A percentile compares a stretch with the other conserved stretches of the same genome.
phyloP scores from a whole-genome alignment of 1,140 invertebrate species.

The Scylla paramamosain region DNA sequence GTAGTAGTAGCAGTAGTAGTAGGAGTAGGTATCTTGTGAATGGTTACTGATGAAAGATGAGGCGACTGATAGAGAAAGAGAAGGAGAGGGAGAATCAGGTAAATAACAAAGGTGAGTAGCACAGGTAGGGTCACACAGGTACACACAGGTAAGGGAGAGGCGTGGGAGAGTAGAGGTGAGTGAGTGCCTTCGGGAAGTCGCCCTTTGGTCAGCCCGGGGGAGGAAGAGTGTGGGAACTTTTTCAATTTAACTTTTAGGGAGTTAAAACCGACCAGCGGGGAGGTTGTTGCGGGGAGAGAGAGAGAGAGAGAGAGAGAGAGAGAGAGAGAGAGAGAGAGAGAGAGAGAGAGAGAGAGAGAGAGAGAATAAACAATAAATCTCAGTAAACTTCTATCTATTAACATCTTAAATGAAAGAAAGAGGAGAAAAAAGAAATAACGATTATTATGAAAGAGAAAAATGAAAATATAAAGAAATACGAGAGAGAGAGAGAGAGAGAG shows the following conservation, averaged over 20 bases:
- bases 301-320: too few species aligned
- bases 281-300: background rate
- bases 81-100: background rate
- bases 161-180: background rate
- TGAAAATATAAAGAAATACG: too few species aligned
- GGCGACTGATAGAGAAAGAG: background rate
- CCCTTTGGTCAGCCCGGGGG: background rate
- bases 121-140: background rate
- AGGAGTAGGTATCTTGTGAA: background rate
- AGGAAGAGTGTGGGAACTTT: background rate
- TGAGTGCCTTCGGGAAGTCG: background rate
- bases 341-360: too few species aligned
- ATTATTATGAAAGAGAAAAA: too few species aligned
- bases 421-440: too few species aligned
- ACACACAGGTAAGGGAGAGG: background rate
- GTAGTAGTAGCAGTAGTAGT: background rate
- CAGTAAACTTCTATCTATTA: too few species aligned
- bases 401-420: too few species aligned
- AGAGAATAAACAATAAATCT: too few species aligned
- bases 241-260: constrained; percentile 5
- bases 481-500: too few species aligned
- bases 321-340: too few species aligned
- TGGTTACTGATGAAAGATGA: background rate
- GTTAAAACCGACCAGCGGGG: background rate
- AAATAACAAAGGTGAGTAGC: background rate